These are phyloP conservation scores for Cataglyphis rosenhaueri DNA, from an alignment of 2,888 invertebrate species.

Conservation along the genomic window DNA sequence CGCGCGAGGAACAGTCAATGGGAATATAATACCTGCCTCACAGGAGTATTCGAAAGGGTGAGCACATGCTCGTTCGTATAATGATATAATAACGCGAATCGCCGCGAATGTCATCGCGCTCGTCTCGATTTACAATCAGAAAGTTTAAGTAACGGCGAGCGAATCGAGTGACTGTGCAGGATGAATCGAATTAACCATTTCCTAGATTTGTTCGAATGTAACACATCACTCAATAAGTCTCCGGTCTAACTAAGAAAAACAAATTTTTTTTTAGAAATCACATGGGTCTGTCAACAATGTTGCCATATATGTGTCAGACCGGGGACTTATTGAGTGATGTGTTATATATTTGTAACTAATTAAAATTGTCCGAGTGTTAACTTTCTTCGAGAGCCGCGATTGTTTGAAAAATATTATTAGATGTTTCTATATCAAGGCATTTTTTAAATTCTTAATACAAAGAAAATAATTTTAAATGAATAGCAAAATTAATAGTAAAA, in stretches of 20 bases:
- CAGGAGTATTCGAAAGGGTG: conserved; percentile 36
- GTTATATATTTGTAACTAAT: not conserved
- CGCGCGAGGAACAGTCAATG: conserved; percentile 47
- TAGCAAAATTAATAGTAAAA: not conserved
- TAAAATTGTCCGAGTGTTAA: not conserved
- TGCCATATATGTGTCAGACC: too few species aligned
- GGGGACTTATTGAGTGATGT: too few species aligned
- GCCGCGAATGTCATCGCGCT: conserved; percentile 40
- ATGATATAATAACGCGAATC: conserved; percentile 45
- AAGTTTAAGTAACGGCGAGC: conserved; percentile 10
- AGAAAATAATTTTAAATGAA: not conserved
- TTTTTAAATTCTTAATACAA: too few species aligned
- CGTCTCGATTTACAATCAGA: conserved; percentile 39
- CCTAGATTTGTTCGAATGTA: not conserved
- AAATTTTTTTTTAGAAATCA: too few species aligned
- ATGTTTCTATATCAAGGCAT: not conserved
- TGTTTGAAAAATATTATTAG: not conserved
- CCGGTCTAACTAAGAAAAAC: too few species aligned
- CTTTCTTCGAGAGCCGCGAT: not conserved
- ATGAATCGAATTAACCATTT: conserved; percentile 25
- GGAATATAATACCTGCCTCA: conserved; percentile 43
- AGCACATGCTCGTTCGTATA: conserved; percentile 38
- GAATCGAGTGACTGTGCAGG: conserved; percentile 14
- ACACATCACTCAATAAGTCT: too few species aligned
- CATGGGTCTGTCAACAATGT: too few species aligned